A percentile compares a stretch with the other conserved stretches of the same genome.
phyloP scores from a whole-genome alignment of 92 coral and sea anemone species.

The Porites rus region DNA sequence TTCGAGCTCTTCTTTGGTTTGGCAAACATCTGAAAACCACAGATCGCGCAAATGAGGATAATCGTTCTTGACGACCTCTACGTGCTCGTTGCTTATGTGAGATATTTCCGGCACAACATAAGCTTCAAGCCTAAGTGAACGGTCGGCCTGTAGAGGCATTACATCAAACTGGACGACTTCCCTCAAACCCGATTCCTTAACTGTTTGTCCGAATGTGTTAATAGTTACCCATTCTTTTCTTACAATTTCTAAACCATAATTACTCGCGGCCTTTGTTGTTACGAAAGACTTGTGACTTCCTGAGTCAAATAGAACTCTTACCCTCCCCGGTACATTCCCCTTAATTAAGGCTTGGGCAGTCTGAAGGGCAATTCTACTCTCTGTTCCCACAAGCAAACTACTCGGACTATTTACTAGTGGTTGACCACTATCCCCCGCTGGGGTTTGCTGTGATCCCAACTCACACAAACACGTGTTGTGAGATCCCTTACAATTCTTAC shows the following conservation, averaged over 20 bases:
- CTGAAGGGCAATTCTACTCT: slow-evolving; percentile 34
- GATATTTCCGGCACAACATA: slow-evolving; percentile 69
- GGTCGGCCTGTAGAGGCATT: slow-evolving; percentile 41
- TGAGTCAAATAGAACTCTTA: slow-evolving; percentile 61
- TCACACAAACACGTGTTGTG: slow-evolving; percentile 41
- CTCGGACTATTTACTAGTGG: neutral
- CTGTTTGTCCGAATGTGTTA: slow-evolving; percentile 38
- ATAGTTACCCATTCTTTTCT: slow-evolving; percentile 60
- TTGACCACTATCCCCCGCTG: neutral
- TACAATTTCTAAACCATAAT: slow-evolving; percentile 40
- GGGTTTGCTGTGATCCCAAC: neutral
- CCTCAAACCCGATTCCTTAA: slow-evolving; percentile 23
- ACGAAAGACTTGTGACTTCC: slow-evolving; percentile 54
- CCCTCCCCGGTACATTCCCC: slow-evolving; percentile 47
- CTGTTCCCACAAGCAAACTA: slow-evolving; percentile 50
- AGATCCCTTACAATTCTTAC: slow-evolving; percentile 33
- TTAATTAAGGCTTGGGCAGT: slow-evolving; percentile 27
- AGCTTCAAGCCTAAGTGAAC: slow-evolving; percentile 38
- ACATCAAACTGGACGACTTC: slow-evolving; percentile 50
- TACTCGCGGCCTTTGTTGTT: slow-evolving; percentile 32
- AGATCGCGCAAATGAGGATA: no score
- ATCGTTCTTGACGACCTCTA: no score
- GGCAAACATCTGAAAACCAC: no score
- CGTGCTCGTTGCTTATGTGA: slow-evolving; percentile 52
- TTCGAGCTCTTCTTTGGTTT: no score